These are phyloP conservation scores for Synanthedon andrenaeformis DNA, from an alignment of 2,888 invertebrate species.

Conservation along the genomic window DNA sequence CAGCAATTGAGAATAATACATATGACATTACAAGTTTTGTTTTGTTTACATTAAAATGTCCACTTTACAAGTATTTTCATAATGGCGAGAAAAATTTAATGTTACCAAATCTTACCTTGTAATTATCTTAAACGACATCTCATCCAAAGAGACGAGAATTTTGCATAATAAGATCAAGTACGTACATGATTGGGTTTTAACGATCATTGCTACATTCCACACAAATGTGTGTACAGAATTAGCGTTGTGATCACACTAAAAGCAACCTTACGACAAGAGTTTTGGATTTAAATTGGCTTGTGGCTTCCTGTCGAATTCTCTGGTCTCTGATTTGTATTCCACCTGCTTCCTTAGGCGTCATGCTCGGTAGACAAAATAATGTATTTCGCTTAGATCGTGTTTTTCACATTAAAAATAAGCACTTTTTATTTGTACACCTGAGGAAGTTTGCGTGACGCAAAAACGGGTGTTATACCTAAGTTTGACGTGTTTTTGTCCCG, in stretches of 20 bases:
- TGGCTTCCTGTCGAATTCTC: conserved; percentile 13
- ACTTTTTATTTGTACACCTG: too few species aligned
- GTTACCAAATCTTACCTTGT: too few species aligned
- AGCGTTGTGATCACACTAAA: conserved; percentile 11
- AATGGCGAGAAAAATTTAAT: too few species aligned
- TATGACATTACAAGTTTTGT: too few species aligned
- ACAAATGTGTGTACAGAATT: conserved; percentile 5
- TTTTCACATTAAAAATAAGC: conserved; percentile 30
- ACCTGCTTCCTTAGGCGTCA: conserved; percentile 38
- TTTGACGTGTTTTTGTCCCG: too few species aligned
- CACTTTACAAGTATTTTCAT: too few species aligned
- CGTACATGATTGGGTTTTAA: conserved; percentile 61
- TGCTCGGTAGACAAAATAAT: conserved; percentile 51
- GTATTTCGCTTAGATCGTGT: conserved; percentile 31
- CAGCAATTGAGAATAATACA: too few species aligned
- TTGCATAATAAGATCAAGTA: conserved; percentile 13
- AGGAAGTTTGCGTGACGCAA: too few species aligned
- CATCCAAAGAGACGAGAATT: too few species aligned
- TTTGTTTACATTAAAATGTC: too few species aligned
- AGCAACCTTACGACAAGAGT: conserved; percentile 8
- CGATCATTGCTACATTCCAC: conserved; percentile 48
- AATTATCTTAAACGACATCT: too few species aligned
- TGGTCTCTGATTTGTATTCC: conserved; percentile 50
- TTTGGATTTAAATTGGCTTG: not conserved
- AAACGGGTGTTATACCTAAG: too few species aligned